Evolutionary conservation across 2,113 vertebrate genomes (phyloP).

Genomic region (Taurulus bubalis): DNA sequence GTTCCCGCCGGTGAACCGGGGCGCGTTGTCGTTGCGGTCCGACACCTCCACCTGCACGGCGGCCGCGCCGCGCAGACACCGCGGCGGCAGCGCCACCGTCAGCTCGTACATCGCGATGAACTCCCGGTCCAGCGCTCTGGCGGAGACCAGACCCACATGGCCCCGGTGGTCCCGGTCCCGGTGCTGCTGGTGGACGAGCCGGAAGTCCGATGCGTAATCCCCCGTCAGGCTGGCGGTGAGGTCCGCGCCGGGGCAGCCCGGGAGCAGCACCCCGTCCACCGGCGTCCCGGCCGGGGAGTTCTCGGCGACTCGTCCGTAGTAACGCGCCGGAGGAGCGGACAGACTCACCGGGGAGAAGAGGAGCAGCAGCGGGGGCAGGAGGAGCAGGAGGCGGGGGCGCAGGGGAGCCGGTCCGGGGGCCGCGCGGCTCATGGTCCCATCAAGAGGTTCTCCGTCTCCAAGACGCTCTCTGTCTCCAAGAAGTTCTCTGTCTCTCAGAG

Average conservation of each 20-base stretch:
- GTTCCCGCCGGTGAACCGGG: slow-evolving; percentile 68
- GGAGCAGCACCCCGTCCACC: slow-evolving; percentile 71
- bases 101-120: slow-evolving; percentile 79
- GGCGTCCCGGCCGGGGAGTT: slow-evolving; percentile 78
- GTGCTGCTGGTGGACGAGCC: slow-evolving; percentile 42
- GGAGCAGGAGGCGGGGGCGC: slow-evolving; percentile 32
- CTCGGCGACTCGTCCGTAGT: slow-evolving; percentile 74
- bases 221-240: slow-evolving; percentile 65
- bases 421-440: slow-evolving; percentile 79
- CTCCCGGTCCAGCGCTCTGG: slow-evolving; percentile 82
- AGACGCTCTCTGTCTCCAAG: too few species aligned
- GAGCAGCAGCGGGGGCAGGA: slow-evolving; percentile 48
- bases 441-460: slow-evolving; percentile 31
- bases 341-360: slow-evolving; percentile 44
- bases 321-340: slow-evolving; percentile 36
- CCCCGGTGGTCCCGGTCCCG: slow-evolving; percentile 34
- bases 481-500: neutral
- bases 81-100: slow-evolving; percentile 60
- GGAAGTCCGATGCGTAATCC: slow-evolving; percentile 74
- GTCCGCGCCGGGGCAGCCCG: slow-evolving; percentile 56
- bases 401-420: slow-evolving; percentile 47
- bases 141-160: slow-evolving; percentile 72
- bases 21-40: slow-evolving; percentile 82
- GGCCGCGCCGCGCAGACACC: slow-evolving; percentile 50
- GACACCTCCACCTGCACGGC: slow-evolving; percentile 78